These are phyloP conservation scores for Penelope pileata DNA, from an alignment of 2,113 vertebrate species.

Conservation along the genomic window DNA sequence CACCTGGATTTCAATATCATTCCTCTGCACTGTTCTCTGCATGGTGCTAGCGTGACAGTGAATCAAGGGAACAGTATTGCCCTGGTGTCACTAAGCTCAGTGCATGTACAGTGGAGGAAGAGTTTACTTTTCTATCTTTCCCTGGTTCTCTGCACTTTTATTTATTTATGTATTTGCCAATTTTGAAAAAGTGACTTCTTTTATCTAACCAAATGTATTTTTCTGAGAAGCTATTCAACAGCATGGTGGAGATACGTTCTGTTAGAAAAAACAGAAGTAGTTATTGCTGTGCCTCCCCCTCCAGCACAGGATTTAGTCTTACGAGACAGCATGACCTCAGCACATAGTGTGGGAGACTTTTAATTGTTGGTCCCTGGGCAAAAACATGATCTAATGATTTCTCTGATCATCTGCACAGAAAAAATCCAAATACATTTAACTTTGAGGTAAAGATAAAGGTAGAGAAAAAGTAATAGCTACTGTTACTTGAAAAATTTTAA, in stretches of 20 bases:
- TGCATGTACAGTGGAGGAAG: not conserved
- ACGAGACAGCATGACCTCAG: not conserved
- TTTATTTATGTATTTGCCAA: not conserved
- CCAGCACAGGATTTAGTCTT: not conserved
- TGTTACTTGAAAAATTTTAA: not conserved
- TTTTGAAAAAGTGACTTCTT: not conserved
- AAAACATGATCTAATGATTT: not conserved
- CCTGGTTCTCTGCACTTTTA: not conserved
- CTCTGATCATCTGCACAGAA: not conserved
- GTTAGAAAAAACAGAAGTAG: not conserved
- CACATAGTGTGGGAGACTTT: not conserved
- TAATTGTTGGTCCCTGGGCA: not conserved
- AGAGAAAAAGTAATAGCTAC: not conserved
- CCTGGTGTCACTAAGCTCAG: not conserved
- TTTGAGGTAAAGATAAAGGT: not conserved
- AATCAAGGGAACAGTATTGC: not conserved
- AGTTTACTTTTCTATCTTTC: not conserved
- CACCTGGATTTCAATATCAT: not conserved
- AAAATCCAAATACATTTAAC: not conserved
- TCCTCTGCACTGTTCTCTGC: accelerated
- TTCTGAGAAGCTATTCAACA: not conserved
- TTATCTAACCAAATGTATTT: not conserved
- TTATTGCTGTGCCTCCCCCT: not conserved
- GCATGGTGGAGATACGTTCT: not conserved
- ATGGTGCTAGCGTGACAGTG: not conserved